Conservation (phyloP, 2,888 invertebrate genomes). For the Disparrhopalites patrizii region DNA sequence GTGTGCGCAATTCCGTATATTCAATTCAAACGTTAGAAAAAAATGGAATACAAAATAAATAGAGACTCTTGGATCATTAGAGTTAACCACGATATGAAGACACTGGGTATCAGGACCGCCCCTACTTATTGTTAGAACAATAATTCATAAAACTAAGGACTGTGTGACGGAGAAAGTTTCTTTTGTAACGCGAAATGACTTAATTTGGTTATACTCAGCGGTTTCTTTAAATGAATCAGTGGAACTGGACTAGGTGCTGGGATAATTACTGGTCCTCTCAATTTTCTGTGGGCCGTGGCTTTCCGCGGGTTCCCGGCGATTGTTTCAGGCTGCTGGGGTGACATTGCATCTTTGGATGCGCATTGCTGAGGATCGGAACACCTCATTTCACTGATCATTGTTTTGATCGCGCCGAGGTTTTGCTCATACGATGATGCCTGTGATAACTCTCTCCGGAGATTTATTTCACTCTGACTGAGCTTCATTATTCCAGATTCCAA, state of each 20-base stretch:
- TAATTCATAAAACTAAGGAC: too few relatives aligned
- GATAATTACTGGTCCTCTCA: background rate
- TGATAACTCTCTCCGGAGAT: background rate
- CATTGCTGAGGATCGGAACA: background rate
- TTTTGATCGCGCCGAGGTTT: background rate
- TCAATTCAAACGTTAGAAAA: too few relatives aligned
- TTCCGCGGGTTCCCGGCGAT: background rate
- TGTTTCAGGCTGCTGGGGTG: background rate
- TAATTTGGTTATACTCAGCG: background rate
- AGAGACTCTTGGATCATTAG: too few relatives aligned
- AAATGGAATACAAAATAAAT: too few relatives aligned
- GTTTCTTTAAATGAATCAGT: background rate
- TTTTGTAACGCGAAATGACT: too few relatives aligned
- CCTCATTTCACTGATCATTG: background rate
- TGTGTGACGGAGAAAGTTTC: too few relatives aligned
- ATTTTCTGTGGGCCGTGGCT: too few relatives aligned
- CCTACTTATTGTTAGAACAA: too few relatives aligned
- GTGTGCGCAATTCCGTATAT: too few relatives aligned
- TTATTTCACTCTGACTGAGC: background rate
- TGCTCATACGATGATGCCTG: background rate
- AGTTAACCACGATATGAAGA: too few relatives aligned
- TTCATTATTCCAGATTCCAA: background rate
- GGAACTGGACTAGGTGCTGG: background rate
- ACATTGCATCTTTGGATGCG: background rate
- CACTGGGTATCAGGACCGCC: too few relatives aligned